Evolutionary conservation across 2,797 vertebrate genomes (phyloP).

Genomic region (Propithecus perrieri): DNA sequence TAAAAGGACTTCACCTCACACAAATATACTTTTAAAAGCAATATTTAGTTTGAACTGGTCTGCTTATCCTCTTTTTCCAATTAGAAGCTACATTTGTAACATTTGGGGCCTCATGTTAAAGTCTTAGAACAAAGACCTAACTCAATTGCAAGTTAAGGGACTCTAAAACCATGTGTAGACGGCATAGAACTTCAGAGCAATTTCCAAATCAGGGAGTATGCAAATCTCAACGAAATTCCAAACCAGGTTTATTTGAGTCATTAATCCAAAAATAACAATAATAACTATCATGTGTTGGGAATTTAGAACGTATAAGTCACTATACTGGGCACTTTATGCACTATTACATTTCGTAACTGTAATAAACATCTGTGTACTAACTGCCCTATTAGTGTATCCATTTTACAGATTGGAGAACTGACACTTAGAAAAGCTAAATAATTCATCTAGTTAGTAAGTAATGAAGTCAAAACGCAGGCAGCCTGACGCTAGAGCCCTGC

Average conservation of each 20-base stretch:
- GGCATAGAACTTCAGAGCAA: not conserved
- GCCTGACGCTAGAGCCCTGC: not conserved
- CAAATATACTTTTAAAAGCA: conserved; percentile 7
- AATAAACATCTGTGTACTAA: not conserved
- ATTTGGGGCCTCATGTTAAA: not conserved
- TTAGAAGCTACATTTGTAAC: not conserved
- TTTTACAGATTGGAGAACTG: conserved; percentile 10
- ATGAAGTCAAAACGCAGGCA: not conserved
- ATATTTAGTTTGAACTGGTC: not conserved
- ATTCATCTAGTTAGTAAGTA: not conserved
- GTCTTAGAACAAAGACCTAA: not conserved
- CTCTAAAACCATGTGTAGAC: not conserved
- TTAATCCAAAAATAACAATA: not conserved
- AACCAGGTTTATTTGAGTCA: not conserved
- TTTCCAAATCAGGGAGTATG: not conserved
- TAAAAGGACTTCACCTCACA: not conserved
- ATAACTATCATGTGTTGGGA: not conserved
- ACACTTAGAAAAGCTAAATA: not conserved
- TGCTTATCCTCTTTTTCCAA: conserved; percentile 12
- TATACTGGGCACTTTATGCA: not conserved
- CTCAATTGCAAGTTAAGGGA: not conserved
- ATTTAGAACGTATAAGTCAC: not conserved
- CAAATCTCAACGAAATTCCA: not conserved
- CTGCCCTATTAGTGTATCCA: not conserved
- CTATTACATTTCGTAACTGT: not conserved